Base-by-base conservation (phyloP, 2,113 vertebrate genomes). In the Morone chrysops region DNA sequence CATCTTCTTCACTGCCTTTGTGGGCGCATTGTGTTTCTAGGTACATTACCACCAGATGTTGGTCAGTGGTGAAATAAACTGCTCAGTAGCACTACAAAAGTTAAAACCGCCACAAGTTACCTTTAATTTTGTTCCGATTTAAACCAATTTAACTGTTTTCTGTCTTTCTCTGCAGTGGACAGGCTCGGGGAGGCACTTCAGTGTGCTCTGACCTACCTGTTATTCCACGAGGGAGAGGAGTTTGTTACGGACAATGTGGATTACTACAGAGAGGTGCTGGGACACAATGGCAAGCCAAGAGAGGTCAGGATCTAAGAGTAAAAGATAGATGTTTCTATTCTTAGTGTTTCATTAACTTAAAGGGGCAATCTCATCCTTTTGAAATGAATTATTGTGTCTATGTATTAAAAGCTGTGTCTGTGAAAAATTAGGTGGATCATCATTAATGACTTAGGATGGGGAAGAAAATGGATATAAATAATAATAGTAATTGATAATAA, bases 151-250 rank as follows among this genome's bases (percentile, higher is more conserved):
- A 13, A 2, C 16, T 63, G 5, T n/a, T 80, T 18, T 76, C 25
- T 65, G 13, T 76, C n/a, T 88, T n/a, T 83, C 17, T 75, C 25
- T 78, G 45, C 88, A 99, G 98, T 95, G 0, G 94, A 94, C 12
- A 90, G 94, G 70, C 92, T 96, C 0, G 38, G 95, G 54, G 96
- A 96, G 88, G 97, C 98, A 0, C 79, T 99, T 81, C 94, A 95
- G 86, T 97, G 97, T 68, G 95, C 96, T 67, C 95, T 94, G 80
- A 94, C 97, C 60, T 99, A 98, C 89, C 95, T 99, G 53, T 92
- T 99, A 0, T 96, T 99, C 91, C 97, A 98, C 48, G 93, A 97
- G 0, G 95, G 94, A 0, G 97, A 99, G 0, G 95, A 97, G 82
- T 97, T 97, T 69, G 96, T 99, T 89, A 92, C 93, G 3, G 97